Evolutionary conservation across 1,140 invertebrate species (phyloP).

Genomic region (Dolichoris vasculosae): DNA sequence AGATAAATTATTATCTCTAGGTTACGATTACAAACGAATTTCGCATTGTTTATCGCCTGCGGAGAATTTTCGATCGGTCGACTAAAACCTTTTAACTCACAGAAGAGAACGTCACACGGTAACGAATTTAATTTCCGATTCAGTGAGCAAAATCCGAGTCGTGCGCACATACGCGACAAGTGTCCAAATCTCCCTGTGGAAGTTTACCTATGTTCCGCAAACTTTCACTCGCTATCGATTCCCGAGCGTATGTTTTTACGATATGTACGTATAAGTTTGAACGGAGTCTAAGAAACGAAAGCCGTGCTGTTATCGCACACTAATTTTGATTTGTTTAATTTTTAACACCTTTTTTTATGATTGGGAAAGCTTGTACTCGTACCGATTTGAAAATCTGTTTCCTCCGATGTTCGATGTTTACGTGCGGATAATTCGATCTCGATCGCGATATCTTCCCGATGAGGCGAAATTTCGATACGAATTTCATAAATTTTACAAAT

Average conservation of each 20-base stretch:
- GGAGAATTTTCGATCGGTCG: no score
- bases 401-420: neutral
- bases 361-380: neutral
- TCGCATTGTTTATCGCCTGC: no score
- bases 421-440: no score
- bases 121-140: no score
- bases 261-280: neutral
- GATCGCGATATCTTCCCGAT: no score
- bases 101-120: no score
- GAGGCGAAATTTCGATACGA: no score
- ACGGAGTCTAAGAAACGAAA: conserved; percentile 11
- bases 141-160: no score
- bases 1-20: no score
- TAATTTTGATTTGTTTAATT: neutral
- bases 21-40: no score
- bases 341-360: conserved; percentile 2
- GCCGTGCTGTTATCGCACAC: conserved; percentile 16
- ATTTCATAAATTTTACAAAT: neutral
- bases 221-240: conserved; percentile 58
- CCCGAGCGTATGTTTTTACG: neutral
- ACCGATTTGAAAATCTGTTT: neutral
- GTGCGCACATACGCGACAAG: neutral
- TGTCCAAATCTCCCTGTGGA: conserved; percentile 24
- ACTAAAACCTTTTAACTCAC: no score
- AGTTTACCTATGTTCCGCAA: neutral